Evolutionary conservation across 2,113 vertebrate genomes (phyloP).

Genomic region (Ursus arctos): DNA sequence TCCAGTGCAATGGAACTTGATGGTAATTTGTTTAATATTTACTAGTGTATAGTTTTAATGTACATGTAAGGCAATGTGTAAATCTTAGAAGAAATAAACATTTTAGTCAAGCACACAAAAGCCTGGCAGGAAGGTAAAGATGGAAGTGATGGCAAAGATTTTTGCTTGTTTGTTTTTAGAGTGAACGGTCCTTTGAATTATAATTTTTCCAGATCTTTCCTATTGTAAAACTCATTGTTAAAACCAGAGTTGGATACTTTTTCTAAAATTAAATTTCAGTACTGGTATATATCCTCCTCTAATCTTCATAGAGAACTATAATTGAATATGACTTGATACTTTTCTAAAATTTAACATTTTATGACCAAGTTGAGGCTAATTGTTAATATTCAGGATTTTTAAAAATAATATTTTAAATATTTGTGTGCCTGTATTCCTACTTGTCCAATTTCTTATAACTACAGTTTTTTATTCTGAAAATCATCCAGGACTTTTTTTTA

Average conservation of each 20-base stretch:
- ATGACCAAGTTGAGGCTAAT: neutral
- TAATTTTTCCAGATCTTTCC: neutral
- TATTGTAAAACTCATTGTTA: neutral
- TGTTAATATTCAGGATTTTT: constrained; percentile 26
- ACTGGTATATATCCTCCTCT: neutral
- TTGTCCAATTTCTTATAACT: constrained; percentile 20
- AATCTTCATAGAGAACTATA: constrained; percentile 15
- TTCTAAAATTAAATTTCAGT: constrained; percentile 28
- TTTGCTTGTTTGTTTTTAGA: constrained; percentile 22
- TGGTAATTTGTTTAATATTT: constrained; percentile 45
- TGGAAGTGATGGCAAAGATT: neutral
- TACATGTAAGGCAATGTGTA: neutral
- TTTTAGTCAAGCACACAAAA: constrained; percentile 6
- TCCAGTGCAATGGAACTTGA: neutral
- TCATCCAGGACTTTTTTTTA: neutral
- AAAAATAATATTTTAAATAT: neutral
- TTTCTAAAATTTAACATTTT: constrained; percentile 41
- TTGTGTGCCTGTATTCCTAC: neutral
- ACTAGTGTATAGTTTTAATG: neutral
- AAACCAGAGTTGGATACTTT: constrained; percentile 17
- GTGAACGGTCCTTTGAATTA: constrained; percentile 19
- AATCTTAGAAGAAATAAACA: constrained; percentile 5
- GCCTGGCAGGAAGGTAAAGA: neutral
- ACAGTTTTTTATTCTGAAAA: neutral
- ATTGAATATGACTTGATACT: neutral